Evolutionary conservation across 2,888 invertebrate genomes (phyloP).

Genomic region (Clusia tigrina): DNA sequence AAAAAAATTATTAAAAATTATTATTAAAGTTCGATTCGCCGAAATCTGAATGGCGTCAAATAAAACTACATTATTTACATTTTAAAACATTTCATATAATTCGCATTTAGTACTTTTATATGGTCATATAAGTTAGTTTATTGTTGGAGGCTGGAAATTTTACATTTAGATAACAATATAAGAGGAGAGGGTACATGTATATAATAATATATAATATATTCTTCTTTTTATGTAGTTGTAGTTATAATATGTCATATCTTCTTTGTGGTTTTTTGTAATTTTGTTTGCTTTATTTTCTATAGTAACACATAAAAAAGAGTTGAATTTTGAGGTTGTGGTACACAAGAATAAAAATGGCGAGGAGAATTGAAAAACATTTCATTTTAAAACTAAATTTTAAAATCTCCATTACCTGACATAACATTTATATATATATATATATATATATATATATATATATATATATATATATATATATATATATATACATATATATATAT

Average conservation of each 20-base stretch:
- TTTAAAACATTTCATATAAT: not conserved
- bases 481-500: too few relatives aligned
- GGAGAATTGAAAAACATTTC: too few relatives aligned
- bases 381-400: too few relatives aligned
- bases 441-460: too few relatives aligned
- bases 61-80: not conserved
- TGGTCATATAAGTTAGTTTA: not conserved
- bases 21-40: too few relatives aligned
- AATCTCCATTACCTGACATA: too few relatives aligned
- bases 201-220: not conserved
- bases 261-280: not conserved
- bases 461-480: too few relatives aligned
- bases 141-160: not conserved
- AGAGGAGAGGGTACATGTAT: slow-evolving; percentile 9
- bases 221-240: not conserved
- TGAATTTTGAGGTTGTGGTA: not conserved
- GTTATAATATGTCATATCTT: not conserved
- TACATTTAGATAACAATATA: slow-evolving; percentile 1
- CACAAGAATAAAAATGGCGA: too few relatives aligned
- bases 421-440: too few relatives aligned
- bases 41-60: too few relatives aligned
- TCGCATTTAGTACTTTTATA: slow-evolving; percentile 1
- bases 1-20: too few relatives aligned
- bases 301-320: slow-evolving; percentile 1
- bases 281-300: not conserved